phyloP scores from a whole-genome alignment of 2,888 invertebrate genomes.

The Drosophila anomalata region DNA sequence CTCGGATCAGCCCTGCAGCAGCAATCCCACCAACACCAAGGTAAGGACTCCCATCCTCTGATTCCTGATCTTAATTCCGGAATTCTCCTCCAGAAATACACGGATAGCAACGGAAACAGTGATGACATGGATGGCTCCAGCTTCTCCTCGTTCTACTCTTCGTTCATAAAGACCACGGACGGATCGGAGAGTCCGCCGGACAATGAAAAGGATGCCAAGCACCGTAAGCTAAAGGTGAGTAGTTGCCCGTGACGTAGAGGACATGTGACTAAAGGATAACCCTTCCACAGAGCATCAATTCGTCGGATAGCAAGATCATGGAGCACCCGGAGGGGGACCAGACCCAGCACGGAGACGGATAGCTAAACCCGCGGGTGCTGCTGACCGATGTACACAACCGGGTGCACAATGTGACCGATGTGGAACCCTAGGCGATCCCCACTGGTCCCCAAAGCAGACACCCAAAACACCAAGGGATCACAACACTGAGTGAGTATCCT shows the following conservation, averaged over 20 bases:
- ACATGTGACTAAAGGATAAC: background rate
- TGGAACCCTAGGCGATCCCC: constrained; percentile 14
- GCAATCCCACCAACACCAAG: constrained; percentile 64
- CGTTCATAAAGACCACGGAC: constrained; percentile 87
- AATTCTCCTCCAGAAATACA: constrained; percentile 59
- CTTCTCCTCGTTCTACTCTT: constrained; percentile 89
- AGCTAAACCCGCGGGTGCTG: constrained; percentile 33
- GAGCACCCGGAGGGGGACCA: constrained; percentile 73
- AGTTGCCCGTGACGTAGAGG: background rate
- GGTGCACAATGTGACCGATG: constrained; percentile 30
- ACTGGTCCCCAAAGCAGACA: constrained; percentile 7
- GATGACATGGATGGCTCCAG: constrained; percentile 86
- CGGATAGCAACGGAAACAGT: constrained; percentile 82
- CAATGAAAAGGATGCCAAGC: constrained; percentile 78
- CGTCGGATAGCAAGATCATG: constrained; percentile 38
- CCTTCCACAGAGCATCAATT: background rate
- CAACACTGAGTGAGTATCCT: constrained; percentile 5
- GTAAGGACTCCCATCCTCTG: constrained; percentile 38
- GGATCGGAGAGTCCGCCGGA: constrained; percentile 83
- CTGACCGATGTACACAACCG: constrained; percentile 36
- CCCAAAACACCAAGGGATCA: constrained; percentile 2
- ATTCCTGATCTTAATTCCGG: background rate
- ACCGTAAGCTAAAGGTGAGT: constrained; percentile 69
- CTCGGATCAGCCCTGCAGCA: constrained; percentile 62
- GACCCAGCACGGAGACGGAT: constrained; percentile 78